Conservation (phyloP, 2,888 invertebrate species). For the Acanthoscelides obtectus region DNA sequence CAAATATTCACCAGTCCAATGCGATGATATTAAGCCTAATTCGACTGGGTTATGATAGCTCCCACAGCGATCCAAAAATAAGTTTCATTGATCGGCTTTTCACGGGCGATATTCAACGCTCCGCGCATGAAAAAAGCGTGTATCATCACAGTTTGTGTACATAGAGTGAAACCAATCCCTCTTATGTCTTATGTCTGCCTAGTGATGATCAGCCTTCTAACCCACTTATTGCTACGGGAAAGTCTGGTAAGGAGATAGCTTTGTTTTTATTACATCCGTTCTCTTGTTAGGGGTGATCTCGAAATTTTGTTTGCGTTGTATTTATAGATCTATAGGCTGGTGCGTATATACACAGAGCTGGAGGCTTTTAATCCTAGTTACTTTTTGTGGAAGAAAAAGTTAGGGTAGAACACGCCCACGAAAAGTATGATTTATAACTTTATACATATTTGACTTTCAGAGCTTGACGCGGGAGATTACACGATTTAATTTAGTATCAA, state of each 20-base stretch:
- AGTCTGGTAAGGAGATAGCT: background rate
- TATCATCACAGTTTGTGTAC: background rate
- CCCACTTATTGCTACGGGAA: background rate
- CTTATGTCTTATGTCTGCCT: background rate
- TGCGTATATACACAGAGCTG: no score
- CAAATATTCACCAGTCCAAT: no score
- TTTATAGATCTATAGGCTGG: background rate
- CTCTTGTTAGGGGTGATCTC: background rate
- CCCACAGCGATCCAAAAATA: background rate
- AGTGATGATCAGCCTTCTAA: background rate
- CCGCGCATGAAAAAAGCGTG: background rate
- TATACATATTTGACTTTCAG: no score
- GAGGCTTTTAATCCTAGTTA: no score
- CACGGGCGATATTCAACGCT: background rate
- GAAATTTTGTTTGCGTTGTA: background rate
- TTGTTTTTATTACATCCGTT: background rate
- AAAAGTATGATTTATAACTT: no score
- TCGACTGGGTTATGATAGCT: background rate
- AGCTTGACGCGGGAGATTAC: no score
- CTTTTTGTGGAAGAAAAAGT: no score
- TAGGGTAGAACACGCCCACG: no score
- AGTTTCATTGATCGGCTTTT: background rate
- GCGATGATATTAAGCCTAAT: no score
- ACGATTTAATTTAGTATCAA: no score
- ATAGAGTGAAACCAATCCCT: background rate